A percentile compares a stretch with the other conserved stretches of the same genome.
Evolutionary conservation across 2,113 vertebrate species (phyloP).

Genomic region (Meleagris gallopavo): DNA sequence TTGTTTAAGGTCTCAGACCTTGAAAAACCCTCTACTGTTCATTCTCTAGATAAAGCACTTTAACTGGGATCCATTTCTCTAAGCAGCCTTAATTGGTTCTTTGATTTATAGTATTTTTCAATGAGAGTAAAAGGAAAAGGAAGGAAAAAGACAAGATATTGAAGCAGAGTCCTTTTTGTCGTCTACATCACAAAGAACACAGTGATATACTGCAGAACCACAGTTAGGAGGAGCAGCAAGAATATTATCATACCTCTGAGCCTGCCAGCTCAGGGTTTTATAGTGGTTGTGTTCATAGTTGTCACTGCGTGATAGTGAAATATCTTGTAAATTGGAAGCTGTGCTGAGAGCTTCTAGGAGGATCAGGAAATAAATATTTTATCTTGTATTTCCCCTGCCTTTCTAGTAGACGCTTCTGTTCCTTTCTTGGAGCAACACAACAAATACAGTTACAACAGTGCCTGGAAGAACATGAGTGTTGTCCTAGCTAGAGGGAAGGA

Average conservation of each 20-base stretch:
- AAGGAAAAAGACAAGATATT: background rate
- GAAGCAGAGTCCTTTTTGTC: background rate
- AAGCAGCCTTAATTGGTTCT: background rate
- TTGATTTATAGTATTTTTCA: slow-evolving; percentile 28
- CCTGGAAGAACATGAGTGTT: background rate
- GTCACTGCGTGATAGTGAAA: background rate
- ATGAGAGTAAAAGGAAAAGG: background rate
- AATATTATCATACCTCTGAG: background rate
- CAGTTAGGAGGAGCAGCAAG: background rate
- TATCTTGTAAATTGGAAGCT: background rate
- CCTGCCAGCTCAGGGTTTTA: background rate
- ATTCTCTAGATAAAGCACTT: background rate
- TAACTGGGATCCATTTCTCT: background rate
- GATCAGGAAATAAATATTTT: background rate
- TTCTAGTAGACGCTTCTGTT: background rate
- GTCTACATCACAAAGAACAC: background rate
- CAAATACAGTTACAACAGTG: background rate
- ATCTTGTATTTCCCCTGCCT: background rate
- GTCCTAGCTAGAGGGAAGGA: background rate
- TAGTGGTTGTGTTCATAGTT: background rate
- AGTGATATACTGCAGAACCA: background rate
- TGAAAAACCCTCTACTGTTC: background rate
- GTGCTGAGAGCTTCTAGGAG: background rate
- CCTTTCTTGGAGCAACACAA: background rate
- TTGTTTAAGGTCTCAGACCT: background rate